Percentiles rank a stretch among this genome's conserved stretches.
Evolutionary conservation across 2,888 invertebrate genomes (phyloP).

Genomic region (Eupelmus urozonus): DNA sequence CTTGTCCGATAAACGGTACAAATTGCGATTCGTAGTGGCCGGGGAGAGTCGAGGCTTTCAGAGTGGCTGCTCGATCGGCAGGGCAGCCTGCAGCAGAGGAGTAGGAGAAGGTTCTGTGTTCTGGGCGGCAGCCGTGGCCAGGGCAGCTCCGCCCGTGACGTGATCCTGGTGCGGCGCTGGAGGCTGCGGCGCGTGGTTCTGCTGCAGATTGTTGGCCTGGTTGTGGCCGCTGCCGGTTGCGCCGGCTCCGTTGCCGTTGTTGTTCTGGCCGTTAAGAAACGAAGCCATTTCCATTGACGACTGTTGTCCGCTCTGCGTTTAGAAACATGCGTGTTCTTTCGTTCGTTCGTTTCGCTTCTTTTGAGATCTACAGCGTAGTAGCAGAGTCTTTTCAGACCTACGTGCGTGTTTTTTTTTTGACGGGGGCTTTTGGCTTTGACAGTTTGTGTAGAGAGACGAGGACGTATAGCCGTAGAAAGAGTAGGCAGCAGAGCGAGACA

Average conservation of each 20-base stretch:
- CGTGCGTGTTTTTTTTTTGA: constrained; percentile 67
- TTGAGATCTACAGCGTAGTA: constrained; percentile 76
- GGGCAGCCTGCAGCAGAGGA: constrained; percentile 38
- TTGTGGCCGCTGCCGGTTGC: constrained; percentile 61
- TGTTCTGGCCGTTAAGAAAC: constrained; percentile 76
- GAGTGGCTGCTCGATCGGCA: constrained; percentile 36
- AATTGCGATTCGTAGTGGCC: too few relatives aligned
- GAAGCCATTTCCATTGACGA: constrained; percentile 77
- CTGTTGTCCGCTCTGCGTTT: constrained; percentile 76
- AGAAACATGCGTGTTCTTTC: constrained; percentile 76
- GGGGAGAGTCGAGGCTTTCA: constrained; percentile 5
- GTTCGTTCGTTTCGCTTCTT: constrained; percentile 73
- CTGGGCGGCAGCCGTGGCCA: background rate
- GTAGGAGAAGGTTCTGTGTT: constrained; percentile 25
- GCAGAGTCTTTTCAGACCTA: constrained; percentile 67
- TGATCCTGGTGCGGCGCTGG: constrained; percentile 34
- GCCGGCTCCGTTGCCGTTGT: constrained; percentile 68
- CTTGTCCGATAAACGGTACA: background rate
- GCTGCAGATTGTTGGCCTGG: constrained; percentile 10
- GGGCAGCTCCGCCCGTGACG: constrained; percentile 3
- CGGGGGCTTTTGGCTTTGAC: constrained; percentile 18
- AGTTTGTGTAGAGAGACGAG: constrained; percentile 22
- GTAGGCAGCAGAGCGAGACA: constrained; percentile 54
- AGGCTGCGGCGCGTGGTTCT: constrained; percentile 7
- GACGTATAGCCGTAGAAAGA: constrained; percentile 43